phyloP scores from a whole-genome alignment of 2,113 vertebrate species.

The Trichomycterus rosablanca region DNA sequence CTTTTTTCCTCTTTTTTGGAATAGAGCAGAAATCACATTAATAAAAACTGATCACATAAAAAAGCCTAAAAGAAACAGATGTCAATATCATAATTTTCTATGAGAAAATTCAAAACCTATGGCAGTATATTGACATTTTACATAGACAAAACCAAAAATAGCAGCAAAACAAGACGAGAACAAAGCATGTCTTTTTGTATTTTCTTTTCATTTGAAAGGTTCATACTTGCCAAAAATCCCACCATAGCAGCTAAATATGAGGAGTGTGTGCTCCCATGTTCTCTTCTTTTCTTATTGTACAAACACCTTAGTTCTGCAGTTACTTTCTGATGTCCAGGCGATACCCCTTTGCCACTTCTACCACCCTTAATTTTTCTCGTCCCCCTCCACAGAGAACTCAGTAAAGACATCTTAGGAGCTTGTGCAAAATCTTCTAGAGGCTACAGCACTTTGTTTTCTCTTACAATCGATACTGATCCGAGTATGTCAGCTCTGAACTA shows the following conservation, averaged over 20 bases:
- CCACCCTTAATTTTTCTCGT: constrained; percentile 57
- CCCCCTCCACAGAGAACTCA: constrained; percentile 61
- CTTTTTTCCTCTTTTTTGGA: constrained; percentile 78
- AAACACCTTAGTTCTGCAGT: constrained; percentile 77
- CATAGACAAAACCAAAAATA: constrained; percentile 81
- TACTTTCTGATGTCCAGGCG: constrained; percentile 69
- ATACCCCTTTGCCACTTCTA: constrained; percentile 63
- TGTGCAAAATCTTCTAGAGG: constrained; percentile 69
- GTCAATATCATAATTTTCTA: constrained; percentile 90
- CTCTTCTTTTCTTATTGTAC: constrained; percentile 57
- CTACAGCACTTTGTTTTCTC: constrained; percentile 52
- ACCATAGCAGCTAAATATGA: constrained; percentile 89
- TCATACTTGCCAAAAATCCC: constrained; percentile 81
- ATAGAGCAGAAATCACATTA: constrained; percentile 91
- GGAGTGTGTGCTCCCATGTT: constrained; percentile 70
- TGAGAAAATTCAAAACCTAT: constrained; percentile 90
- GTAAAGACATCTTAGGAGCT: constrained; percentile 52
- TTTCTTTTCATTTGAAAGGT: constrained; percentile 48
- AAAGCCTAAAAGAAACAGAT: constrained; percentile 77
- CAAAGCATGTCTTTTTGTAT: constrained; percentile 74
- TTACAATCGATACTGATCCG: constrained; percentile 6
- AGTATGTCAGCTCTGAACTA: constrained; percentile 61
- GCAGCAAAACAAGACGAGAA: constrained; percentile 93
- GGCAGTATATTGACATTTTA: constrained; percentile 90
- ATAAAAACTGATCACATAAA: constrained; percentile 84